Evolutionary conservation across 2,113 vertebrate species (phyloP), one percentile per base, ranked within the genome.

Genomic region (Oryzias melastigma): DNA sequence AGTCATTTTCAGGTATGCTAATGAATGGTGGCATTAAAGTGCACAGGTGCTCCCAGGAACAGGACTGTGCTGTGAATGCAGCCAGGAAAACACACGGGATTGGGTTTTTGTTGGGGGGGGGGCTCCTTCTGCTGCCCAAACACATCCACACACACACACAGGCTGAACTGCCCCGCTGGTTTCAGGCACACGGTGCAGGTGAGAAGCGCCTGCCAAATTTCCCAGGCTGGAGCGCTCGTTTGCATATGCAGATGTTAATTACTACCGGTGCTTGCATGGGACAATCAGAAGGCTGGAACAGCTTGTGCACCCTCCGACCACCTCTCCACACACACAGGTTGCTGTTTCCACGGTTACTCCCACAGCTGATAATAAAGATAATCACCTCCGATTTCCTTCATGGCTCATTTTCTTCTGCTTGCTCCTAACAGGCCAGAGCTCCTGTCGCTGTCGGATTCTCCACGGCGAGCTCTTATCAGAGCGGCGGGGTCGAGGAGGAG

Each of bases 221-320:
- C 77, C 81, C 78, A 68, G 65, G 77, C 76, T 54, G 65, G 55
- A 70, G 58, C 52, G 4, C 67, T 80, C 55, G 72, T 91, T 89
- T 90, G 79, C 86, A 89, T 87, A 83, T 90, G 87, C 90, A 90
- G 87, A 90, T 91, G 86, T 87, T 91, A 87, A 89, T 87, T 88
- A 88, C 73, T 68, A 61, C 67, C 73, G 85, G 72, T 80, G 81
- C 82, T 78, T 83, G 71, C 82, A 80, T 63, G 57, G 82, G 81
- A 84, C 85, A 88, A 87, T 85, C 84, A 67, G 86, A 75, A 52
- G 78, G 71, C 77, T 80, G 64, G 69, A 82, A 86, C 82, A 86
- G 80, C 77, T 87, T 81, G 81, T 68, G 68, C 68, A 45, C 40
- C 71, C 10, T 58, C 61, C 16, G 25, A 49, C n/a, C 53, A 19